Conservation (phyloP, 1,140 invertebrate genomes). For the Lethrus apterus region DNA sequence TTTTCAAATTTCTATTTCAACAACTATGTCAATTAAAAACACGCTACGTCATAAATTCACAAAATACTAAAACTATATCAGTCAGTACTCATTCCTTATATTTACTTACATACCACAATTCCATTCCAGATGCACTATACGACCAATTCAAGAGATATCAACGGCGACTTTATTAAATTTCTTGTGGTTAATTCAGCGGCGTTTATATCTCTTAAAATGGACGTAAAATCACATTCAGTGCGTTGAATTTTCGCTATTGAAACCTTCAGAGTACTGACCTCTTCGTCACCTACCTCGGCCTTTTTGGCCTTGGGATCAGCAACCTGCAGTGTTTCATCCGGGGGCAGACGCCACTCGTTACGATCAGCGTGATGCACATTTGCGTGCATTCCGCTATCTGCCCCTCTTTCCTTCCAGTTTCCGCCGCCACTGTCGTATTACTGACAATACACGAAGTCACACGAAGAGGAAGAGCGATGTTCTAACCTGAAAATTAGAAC, state of each 20-base stretch:
- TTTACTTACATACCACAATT: conserved; percentile 37
- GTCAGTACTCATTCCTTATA: conserved; percentile 39
- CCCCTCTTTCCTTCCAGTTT: conserved; percentile 26
- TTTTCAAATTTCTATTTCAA: too few relatives aligned
- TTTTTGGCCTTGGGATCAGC: conserved; percentile 75
- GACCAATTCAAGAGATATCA: not conserved
- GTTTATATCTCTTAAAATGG: not conserved
- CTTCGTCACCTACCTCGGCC: conserved; percentile 51
- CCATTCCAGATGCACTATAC: conserved; percentile 37
- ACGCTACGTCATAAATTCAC: too few relatives aligned
- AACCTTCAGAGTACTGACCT: conserved; percentile 40
- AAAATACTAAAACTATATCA: conserved; percentile 37
- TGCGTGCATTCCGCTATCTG: conserved; percentile 61
- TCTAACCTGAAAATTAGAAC: too few relatives aligned
- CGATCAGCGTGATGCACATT: conserved; percentile 68
- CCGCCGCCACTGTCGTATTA: conserved; percentile 30
- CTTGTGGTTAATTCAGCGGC: too few relatives aligned
- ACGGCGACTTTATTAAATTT: not conserved
- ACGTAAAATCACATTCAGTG: not conserved
- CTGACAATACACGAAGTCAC: too few relatives aligned
- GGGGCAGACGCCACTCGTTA: conserved; percentile 77
- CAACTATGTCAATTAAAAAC: too few relatives aligned
- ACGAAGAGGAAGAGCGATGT: too few relatives aligned
- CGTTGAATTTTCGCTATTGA: not conserved
- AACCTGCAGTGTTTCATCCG: conserved; percentile 81